Conservation (phyloP, 2,113 vertebrate species). For the Typhlomys cinereus region DNA sequence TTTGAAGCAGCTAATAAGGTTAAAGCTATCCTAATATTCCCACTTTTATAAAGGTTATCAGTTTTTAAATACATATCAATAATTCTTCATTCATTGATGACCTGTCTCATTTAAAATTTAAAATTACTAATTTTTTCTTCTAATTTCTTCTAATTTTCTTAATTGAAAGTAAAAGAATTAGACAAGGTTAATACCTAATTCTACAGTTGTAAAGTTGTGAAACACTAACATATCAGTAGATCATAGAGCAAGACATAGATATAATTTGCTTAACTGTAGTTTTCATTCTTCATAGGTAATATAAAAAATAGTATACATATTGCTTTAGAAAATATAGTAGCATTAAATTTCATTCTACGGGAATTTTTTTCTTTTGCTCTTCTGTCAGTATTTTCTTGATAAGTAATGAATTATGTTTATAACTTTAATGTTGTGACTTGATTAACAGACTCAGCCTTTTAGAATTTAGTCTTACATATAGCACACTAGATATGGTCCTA, state of each 20-base stretch:
- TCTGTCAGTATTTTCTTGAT: constrained; percentile 47
- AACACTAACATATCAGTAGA: neutral
- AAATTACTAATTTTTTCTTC: constrained; percentile 25
- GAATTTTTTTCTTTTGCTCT: constrained; percentile 35
- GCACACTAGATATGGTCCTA: neutral
- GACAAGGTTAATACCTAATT: constrained; percentile 28
- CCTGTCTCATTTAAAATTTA: constrained; percentile 28
- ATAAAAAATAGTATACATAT: constrained; percentile 29
- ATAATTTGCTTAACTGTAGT: constrained; percentile 41
- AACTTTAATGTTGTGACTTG: constrained; percentile 23
- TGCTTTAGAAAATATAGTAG: constrained; percentile 44
- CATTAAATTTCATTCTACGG: constrained; percentile 42
- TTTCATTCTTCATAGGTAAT: constrained; percentile 45
- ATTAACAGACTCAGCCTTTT: constrained; percentile 23
- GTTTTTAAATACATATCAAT: constrained; percentile 31
- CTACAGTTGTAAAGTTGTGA: neutral
- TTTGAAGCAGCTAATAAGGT: neutral
- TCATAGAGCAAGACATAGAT: constrained; percentile 5
- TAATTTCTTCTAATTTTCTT: constrained; percentile 55
- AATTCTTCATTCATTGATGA: constrained; percentile 13
- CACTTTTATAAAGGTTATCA: constrained; percentile 1
- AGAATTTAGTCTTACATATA: neutral
- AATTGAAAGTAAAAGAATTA: constrained; percentile 59
- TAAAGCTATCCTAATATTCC: neutral
- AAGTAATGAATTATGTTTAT: constrained; percentile 13